Evolutionary conservation across 2,113 vertebrate species (phyloP).

Genomic region (Toxostoma redivivum): DNA sequence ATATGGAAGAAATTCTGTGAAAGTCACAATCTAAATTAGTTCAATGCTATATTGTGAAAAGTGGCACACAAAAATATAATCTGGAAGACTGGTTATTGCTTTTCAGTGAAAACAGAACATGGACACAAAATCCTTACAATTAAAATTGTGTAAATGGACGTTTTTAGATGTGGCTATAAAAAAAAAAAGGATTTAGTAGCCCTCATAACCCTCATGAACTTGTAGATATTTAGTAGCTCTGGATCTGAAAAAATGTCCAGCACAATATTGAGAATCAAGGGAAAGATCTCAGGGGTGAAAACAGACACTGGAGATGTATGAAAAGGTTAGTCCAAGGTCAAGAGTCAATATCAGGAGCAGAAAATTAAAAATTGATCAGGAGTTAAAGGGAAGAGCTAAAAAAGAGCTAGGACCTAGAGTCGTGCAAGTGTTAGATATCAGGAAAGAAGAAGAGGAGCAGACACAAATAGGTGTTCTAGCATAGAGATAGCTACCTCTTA

Average conservation of each 20-base stretch:
- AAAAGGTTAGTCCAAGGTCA: neutral
- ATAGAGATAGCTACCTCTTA: neutral
- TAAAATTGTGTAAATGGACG: neutral
- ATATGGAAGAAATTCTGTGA: neutral
- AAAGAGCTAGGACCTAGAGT: neutral
- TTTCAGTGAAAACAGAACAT: neutral
- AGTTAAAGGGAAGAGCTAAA: neutral
- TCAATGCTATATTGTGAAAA: neutral
- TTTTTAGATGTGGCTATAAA: neutral
- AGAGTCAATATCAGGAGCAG: neutral
- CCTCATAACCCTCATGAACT: neutral
- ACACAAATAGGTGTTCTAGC: neutral
- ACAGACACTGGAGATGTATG: neutral
- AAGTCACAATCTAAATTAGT: neutral
- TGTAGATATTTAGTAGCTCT: neutral
- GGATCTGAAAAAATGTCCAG: neutral
- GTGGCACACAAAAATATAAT: neutral
- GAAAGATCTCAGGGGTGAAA: neutral
- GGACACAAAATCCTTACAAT: neutral
- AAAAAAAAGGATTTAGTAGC: neutral
- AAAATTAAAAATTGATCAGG: neutral
- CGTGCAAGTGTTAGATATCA: neutral
- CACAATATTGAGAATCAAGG: neutral
- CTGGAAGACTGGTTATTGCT: neutral
- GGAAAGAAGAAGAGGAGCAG: neutral